phyloP scores from a whole-genome alignment of 2,888 invertebrate species.

The Drosophila mettleri region DNA sequence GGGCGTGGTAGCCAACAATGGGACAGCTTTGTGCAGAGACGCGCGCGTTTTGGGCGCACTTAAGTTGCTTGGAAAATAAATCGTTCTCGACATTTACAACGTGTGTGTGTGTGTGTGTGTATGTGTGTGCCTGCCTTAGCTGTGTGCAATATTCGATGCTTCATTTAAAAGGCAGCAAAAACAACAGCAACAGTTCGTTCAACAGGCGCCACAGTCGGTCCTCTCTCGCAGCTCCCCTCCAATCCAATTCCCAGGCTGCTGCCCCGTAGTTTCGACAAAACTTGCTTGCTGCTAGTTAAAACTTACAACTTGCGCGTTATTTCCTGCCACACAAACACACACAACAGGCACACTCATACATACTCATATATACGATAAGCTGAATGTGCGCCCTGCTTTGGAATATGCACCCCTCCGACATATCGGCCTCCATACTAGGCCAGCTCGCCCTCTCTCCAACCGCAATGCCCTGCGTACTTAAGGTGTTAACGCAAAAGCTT shows the following conservation, averaged over 20 bases:
- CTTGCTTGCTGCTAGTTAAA: slow-evolving; percentile 74
- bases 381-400: slow-evolving; percentile 8
- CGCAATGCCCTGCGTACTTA: slow-evolving; percentile 77
- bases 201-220: slow-evolving; percentile 56
- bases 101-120: slow-evolving; percentile 23
- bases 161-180: slow-evolving; percentile 71
- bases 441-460: slow-evolving; percentile 26
- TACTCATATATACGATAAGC: slow-evolving; percentile 4
- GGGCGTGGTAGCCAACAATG: slow-evolving; percentile 25
- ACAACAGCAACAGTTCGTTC: slow-evolving; percentile 50
- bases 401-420: slow-evolving; percentile 4
- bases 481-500: slow-evolving; percentile 81
- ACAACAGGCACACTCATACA: slow-evolving; percentile 25
- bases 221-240: background rate
- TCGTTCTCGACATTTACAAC: slow-evolving; percentile 65
- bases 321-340: slow-evolving; percentile 65
- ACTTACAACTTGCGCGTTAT: slow-evolving; percentile 78
- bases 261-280: slow-evolving; percentile 29
- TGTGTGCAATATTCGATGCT: slow-evolving; percentile 67
- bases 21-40: slow-evolving; percentile 59
- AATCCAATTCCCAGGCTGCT: slow-evolving; percentile 10
- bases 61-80: slow-evolving; percentile 76
- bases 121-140: slow-evolving; percentile 27
- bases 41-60: slow-evolving; percentile 60
- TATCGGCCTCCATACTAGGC: background rate